Evolutionary conservation across 2,113 vertebrate genomes (phyloP).

Genomic region (Gallinago undulata): DNA sequence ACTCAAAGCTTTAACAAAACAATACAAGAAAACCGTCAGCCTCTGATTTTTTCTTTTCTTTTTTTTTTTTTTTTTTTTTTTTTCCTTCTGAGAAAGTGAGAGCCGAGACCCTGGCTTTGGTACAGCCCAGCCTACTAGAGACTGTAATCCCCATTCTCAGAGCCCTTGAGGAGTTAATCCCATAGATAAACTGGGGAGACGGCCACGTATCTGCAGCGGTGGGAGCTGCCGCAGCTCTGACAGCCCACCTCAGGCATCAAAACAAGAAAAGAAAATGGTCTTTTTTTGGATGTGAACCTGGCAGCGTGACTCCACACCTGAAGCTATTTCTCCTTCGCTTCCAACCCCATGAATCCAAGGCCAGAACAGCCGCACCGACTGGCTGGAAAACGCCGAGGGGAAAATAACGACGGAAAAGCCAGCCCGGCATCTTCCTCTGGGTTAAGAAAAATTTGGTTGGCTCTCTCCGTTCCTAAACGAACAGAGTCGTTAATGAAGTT

Average conservation of each 20-base stretch:
- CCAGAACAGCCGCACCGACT: not conserved
- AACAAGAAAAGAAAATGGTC: not conserved
- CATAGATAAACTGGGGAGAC: not conserved
- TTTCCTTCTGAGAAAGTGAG: not conserved
- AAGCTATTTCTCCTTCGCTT: not conserved
- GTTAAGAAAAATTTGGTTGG: not conserved
- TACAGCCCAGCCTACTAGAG: not conserved
- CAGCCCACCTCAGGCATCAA: not conserved
- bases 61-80: no score
- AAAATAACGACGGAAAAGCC: not conserved
- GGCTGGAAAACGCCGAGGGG: not conserved
- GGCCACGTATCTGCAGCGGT: not conserved
- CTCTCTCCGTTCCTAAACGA: constrained; percentile 1
- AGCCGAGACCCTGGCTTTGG: not conserved
- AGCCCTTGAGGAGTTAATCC: constrained; percentile 1
- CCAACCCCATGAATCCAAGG: not conserved
- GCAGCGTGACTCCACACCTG: not conserved
- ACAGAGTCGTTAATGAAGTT: constrained; percentile 13
- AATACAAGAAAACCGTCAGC: not conserved
- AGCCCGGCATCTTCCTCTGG: not conserved
- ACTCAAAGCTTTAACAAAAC: not conserved
- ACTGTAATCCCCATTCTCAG: not conserved
- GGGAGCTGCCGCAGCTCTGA: not conserved
- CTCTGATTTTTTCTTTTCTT: not conserved
- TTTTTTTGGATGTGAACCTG: not conserved